These are phyloP conservation scores for Pseudorectes ferrugineus DNA, from an alignment of 2,113 vertebrate genomes.

Conservation along the genomic window DNA sequence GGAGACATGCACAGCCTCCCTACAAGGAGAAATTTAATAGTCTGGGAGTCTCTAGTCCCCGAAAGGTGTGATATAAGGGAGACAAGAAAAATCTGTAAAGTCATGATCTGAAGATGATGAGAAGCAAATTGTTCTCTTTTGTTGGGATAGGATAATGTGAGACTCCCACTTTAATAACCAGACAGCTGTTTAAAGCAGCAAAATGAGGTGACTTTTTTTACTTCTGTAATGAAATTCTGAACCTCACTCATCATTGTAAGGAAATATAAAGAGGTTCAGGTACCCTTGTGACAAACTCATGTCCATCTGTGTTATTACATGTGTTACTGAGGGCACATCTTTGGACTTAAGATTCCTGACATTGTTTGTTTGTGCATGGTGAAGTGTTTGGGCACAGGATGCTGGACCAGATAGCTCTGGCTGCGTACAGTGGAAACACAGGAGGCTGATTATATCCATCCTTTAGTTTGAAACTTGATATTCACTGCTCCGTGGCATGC, in stretches of 20 bases:
- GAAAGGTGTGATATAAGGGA: background rate
- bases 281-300: background rate
- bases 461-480: background rate
- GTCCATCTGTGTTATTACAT: background rate
- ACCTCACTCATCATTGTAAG: rapidly evolving
- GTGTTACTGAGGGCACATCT: background rate
- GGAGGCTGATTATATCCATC: background rate
- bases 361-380: background rate
- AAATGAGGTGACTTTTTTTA: background rate
- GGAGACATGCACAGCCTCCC: background rate
- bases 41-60: background rate
- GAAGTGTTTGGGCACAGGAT: background rate
- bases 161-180: background rate
- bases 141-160: background rate
- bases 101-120: background rate
- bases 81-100: background rate
- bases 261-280: background rate
- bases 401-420: background rate
- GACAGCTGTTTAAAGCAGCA: background rate
- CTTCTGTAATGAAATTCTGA: background rate
- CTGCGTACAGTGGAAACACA: background rate
- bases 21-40: background rate
- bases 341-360: background rate
- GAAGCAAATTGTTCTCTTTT: background rate
- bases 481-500: background rate